These are phyloP conservation scores for Abrostola tripartita DNA, from an alignment of 2,888 invertebrate species.

Conservation along the genomic window DNA sequence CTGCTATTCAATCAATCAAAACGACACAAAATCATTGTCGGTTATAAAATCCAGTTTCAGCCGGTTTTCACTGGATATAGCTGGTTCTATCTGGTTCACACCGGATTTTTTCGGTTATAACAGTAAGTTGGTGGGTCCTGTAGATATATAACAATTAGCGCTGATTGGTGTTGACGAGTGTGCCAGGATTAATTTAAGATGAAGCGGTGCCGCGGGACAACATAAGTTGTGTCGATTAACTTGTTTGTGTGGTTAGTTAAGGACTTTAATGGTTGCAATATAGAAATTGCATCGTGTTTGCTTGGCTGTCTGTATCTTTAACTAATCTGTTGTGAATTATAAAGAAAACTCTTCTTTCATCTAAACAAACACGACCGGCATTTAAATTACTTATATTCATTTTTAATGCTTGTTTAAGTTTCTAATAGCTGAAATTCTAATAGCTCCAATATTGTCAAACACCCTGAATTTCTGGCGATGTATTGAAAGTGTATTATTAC, in stretches of 20 bases:
- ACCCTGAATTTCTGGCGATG: no score
- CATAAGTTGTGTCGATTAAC: conserved; percentile 30
- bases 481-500: no score
- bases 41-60: conserved; percentile 12
- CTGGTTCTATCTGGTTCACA: conserved; percentile 13
- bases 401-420: no score
- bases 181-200: conserved; percentile 54
- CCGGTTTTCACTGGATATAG: conserved; percentile 10
- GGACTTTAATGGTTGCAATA: no score
- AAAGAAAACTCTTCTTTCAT: no score
- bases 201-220: conserved; percentile 38
- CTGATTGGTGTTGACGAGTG: conserved; percentile 67
- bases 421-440: no score
- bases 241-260: conserved; percentile 21
- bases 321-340: no score
- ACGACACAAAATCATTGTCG: conserved; percentile 25
- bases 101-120: conserved; percentile 9
- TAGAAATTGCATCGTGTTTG: no score
- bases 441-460: no score
- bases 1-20: conserved; percentile 32
- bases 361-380: no score
- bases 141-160: conserved; percentile 59
- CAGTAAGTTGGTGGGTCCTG: not conserved
- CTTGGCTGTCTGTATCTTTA: no score
- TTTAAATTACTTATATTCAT: no score